Percentiles rank a stretch among this genome's conserved stretches.
Conservation (phyloP, 2,797 vertebrate genomes). For the Pagetopsis macropterus region DNA sequence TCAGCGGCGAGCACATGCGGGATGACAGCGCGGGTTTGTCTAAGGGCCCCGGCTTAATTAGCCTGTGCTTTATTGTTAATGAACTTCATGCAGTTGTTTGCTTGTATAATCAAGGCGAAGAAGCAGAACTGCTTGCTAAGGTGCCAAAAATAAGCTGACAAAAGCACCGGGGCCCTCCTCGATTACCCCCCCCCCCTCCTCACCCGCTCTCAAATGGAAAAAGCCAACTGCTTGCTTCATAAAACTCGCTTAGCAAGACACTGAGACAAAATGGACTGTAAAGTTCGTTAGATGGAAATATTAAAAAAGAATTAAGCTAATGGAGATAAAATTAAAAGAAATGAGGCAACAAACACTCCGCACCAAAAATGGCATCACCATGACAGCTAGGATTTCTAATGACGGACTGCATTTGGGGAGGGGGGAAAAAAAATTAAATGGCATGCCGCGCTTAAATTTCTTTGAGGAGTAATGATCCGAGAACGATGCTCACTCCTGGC, state of each 20-base stretch:
- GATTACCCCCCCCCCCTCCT: conserved; percentile 64
- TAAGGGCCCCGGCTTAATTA: conserved; percentile 98
- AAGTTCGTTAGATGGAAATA: conserved; percentile 99
- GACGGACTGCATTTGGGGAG: conserved; percentile 94
- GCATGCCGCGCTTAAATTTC: conserved; percentile 98
- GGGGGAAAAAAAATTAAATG: conserved; percentile 93
- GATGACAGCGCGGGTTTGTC: conserved; percentile 96
- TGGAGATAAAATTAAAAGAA: conserved; percentile 99
- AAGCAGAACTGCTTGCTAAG: conserved; percentile 99
- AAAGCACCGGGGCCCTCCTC: conserved; percentile 88
- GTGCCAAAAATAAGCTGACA: conserved; percentile 99
- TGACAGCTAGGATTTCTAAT: conserved; percentile 99
- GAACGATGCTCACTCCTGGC: conserved; percentile 97
- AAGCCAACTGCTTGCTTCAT: conserved; percentile 99
- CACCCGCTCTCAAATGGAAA: conserved; percentile 75
- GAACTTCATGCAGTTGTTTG: conserved; percentile 99
- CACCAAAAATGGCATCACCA: conserved; percentile 98
- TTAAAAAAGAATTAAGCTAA: conserved; percentile 99
- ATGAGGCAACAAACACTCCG: conserved; percentile 99
- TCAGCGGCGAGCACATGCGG: conserved; percentile 91
- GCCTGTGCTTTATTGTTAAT: conserved; percentile 99
- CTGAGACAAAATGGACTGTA: conserved; percentile 99
- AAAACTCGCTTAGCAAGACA: conserved; percentile 99
- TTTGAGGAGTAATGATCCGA: conserved; percentile 99
- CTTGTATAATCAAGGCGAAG: conserved; percentile 99